A percentile compares a stretch with the other conserved stretches of the same genome.
Conservation (phyloP, 2,113 vertebrate species). For the Microcebus tavaratra region DNA sequence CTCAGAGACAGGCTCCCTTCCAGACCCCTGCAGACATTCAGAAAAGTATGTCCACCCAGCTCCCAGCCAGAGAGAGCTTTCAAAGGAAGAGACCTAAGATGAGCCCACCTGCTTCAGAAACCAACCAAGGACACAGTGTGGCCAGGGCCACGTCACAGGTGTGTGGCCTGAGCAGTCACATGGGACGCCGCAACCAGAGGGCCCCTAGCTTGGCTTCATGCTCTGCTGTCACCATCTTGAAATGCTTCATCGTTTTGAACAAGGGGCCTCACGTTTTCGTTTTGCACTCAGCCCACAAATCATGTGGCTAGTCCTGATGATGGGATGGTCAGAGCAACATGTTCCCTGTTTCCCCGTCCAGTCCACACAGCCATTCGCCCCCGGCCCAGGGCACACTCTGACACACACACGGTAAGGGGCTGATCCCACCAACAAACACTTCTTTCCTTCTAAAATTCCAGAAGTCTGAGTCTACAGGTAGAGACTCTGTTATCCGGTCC, state of each 20-base stretch:
- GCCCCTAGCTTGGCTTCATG: fast-evolving
- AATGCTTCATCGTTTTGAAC: neutral
- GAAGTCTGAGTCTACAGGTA: neutral
- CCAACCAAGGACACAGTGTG: neutral
- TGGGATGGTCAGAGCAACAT: fast-evolving
- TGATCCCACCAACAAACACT: no score
- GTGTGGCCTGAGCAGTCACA: fast-evolving
- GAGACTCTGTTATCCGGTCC: neutral
- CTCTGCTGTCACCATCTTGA: neutral
- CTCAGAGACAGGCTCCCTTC: neutral
- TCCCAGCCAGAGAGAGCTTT: neutral
- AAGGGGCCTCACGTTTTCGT: neutral
- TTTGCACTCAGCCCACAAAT: neutral
- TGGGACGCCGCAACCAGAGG: neutral
- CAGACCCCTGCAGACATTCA: neutral
- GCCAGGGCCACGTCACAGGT: fast-evolving
- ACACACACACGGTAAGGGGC: neutral
- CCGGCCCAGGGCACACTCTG: no score
- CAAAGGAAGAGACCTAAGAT: neutral
- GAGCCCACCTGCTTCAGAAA: neutral
- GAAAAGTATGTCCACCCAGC: neutral
- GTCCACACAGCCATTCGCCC: no score
- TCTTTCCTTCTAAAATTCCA: neutral
- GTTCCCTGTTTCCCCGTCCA: no score
- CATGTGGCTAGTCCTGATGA: neutral